Conservation (phyloP, 2,888 invertebrate genomes). For the Dorcus parallelipipedus region DNA sequence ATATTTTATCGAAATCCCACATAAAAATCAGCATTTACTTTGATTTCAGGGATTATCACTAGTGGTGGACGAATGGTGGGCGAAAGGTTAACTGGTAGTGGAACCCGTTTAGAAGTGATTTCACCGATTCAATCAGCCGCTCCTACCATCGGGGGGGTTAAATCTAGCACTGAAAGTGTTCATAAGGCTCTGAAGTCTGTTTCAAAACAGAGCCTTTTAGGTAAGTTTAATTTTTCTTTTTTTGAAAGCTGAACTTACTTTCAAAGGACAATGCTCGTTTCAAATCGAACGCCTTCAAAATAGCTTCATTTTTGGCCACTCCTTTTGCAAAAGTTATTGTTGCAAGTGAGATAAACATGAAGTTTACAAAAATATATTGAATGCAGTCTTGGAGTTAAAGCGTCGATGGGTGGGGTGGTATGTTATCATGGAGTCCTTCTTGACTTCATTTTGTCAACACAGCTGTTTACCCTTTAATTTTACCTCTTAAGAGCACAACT, state of each 20-base stretch:
- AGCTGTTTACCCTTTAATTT: too few species aligned
- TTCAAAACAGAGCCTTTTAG: slow-evolving; percentile 61
- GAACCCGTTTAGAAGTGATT: slow-evolving; percentile 51
- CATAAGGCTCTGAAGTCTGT: slow-evolving; percentile 54
- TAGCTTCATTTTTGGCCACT: too few species aligned
- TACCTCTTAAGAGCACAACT: too few species aligned
- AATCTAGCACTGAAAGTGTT: slow-evolving; percentile 51
- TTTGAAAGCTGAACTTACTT: neutral
- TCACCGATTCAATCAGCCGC: slow-evolving; percentile 48
- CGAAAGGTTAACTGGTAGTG: slow-evolving; percentile 55
- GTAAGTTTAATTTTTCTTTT: slow-evolving; percentile 32
- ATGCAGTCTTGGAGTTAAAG: too few species aligned
- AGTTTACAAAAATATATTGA: too few species aligned
- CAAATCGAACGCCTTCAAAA: neutral
- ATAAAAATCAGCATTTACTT: too few species aligned
- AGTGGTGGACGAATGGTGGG: slow-evolving; percentile 51
- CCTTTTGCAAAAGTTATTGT: too few species aligned
- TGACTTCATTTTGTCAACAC: too few species aligned
- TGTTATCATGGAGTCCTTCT: too few species aligned
- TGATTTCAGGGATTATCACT: slow-evolving; percentile 46
- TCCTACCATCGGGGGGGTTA: slow-evolving; percentile 39
- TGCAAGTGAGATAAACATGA: too few species aligned
- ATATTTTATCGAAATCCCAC: neutral
- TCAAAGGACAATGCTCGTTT: too few species aligned
- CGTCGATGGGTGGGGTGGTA: too few species aligned